Evolutionary conservation across 2,113 vertebrate genomes (phyloP).

Genomic region (Pionites leucogaster): DNA sequence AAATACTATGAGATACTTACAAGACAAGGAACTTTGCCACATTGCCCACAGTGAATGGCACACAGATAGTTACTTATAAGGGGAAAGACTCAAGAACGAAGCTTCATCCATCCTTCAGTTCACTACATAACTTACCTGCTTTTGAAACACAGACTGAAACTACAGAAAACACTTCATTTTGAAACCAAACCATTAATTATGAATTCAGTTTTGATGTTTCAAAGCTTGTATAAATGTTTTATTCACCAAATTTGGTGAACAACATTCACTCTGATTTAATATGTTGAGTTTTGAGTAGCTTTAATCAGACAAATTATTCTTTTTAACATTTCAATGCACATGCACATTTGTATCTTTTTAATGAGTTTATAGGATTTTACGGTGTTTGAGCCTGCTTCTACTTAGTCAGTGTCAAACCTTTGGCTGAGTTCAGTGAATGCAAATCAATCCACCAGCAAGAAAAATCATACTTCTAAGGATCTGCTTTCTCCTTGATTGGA

Average conservation of each 20-base stretch:
- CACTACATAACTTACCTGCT: not conserved
- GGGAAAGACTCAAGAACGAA: not conserved
- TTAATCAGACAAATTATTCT: not conserved
- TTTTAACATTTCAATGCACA: not conserved
- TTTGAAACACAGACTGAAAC: not conserved
- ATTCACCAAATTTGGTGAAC: not conserved
- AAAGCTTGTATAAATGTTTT: not conserved
- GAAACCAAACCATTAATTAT: not conserved
- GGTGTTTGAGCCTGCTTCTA: not conserved
- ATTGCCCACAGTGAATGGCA: not conserved
- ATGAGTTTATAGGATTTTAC: constrained; percentile 29
- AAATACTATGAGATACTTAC: not conserved
- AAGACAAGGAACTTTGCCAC: not conserved
- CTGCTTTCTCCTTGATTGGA: not conserved
- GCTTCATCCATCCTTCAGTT: not conserved
- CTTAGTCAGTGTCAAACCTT: constrained; percentile 15
- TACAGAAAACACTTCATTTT: not conserved
- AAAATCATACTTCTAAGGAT: not conserved
- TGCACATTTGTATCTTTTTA: constrained; percentile 10
- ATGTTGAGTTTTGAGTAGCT: not conserved
- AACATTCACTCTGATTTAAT: rapidly evolving
- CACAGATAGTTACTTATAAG: no score
- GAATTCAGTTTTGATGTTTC: rapidly evolving
- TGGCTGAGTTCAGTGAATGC: not conserved
- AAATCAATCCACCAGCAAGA: not conserved